A percentile compares a stretch with the other conserved stretches of the same genome.
Evolutionary conservation across 2,113 vertebrate genomes (phyloP).

Genomic region (Globicephala melas): DNA sequence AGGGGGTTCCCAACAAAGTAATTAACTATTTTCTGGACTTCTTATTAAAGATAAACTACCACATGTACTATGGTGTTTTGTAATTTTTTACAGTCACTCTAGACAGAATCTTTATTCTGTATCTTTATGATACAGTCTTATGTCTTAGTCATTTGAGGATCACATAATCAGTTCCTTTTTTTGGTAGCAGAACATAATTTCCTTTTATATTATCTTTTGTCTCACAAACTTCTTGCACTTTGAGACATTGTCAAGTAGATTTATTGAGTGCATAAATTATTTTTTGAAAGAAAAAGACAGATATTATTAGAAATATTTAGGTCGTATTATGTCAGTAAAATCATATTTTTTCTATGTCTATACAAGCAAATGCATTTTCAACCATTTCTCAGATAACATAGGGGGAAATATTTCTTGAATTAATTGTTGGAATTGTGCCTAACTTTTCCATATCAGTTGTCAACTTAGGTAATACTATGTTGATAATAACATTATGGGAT

Average conservation of each 20-base stretch:
- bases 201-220: neutral
- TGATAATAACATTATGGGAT: neutral
- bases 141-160: neutral
- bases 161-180: neutral
- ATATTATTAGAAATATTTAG: neutral
- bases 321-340: neutral
- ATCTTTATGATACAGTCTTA: neutral
- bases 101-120: slow-evolving; percentile 25
- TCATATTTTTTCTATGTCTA: neutral
- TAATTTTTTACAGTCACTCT: neutral
- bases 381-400: neutral
- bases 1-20: slow-evolving; percentile 63
- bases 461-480: neutral
- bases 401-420: neutral
- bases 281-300: neutral
- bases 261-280: neutral
- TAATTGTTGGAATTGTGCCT: neutral
- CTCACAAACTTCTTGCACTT: neutral
- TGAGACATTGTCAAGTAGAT: neutral
- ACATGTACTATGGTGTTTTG: slow-evolving; percentile 45
- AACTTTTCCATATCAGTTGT: neutral
- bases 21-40: slow-evolving; percentile 71
- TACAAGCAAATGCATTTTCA: neutral
- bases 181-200: neutral
- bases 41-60: slow-evolving; percentile 40